Base-by-base conservation (phyloP, 1,140 invertebrate genomes). In the Caenorhabditis latens region DNA sequence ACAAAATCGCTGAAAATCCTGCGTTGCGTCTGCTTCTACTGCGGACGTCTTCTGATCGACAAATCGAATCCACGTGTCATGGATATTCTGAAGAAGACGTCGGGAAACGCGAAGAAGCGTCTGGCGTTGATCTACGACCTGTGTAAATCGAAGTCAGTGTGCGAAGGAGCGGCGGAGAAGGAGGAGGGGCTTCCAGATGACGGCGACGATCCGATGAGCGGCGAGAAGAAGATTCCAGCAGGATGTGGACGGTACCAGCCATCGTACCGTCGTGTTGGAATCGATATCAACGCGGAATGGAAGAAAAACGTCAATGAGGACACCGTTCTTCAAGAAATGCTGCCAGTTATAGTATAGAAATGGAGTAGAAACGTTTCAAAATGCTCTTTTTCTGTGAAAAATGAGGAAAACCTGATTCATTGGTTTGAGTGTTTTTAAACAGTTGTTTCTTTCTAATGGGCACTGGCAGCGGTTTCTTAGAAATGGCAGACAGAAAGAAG, bases 221-320 rank as follows among this genome's bases (percentile, higher is more conserved):
- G 67, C n/a, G 46, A 19, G 16, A 95, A 63, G 61, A 63, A 63
- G 61, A 32, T 96, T 8, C 97, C 98, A 93, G 97, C 97, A 55
- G 98, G 98, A 91, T 99, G 98, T 94, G 98, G 98, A 91, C 94
- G 98, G 83, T 99, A 97, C 91, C 98, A 99, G 91, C 98, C 98
- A 7, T 96, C 95, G 84, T 96, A 99, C 46, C 94, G 96, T 75
- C 94, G 97, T 85, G 94, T 95, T 21, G 98, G 97, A 0, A 93
- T 99, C 11, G 98, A 99, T 89, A 94, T 99, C 14, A 95, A 95
- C 5, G 97, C 97, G 1, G 93, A 94, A 83, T 97, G 99, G 93
- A 99, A 99, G 93, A 99, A 99, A 93, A 95, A 99, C 91, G 95
- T 97, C 0, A 99, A 99, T 93, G 98, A 99, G 94, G 98, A 99